Evolutionary conservation across 2,888 invertebrate genomes (phyloP).

Genomic region (Sipunculus nudus): DNA sequence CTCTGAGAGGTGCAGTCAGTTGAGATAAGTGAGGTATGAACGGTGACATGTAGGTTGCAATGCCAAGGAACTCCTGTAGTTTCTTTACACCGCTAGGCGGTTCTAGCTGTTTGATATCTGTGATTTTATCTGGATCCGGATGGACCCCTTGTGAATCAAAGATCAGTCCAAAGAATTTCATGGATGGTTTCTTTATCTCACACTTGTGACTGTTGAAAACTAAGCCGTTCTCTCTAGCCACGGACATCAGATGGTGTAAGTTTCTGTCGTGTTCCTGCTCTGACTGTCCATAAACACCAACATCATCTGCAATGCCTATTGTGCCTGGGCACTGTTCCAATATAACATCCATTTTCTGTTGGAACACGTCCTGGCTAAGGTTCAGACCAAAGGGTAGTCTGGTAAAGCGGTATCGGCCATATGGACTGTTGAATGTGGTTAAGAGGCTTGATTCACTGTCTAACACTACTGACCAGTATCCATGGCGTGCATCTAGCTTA

Average conservation of each 20-base stretch:
- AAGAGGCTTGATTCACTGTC: conserved; percentile 2
- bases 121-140: conserved; percentile 28
- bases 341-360: conserved; percentile 8
- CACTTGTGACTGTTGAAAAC: conserved; percentile 3
- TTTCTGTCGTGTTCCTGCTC: conserved; percentile 2
- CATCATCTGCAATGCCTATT: conserved; percentile 5
- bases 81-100: conserved; percentile 18
- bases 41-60: conserved; percentile 23
- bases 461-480: conserved; percentile 28
- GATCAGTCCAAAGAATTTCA: conserved; percentile 29
- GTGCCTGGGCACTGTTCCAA: not conserved
- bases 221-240: not conserved
- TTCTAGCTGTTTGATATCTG: conserved; percentile 18
- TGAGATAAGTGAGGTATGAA: conserved; percentile 20
- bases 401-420: conserved; percentile 1
- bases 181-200: not conserved
- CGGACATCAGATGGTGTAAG: conserved; percentile 3
- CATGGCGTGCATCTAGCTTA: conserved; percentile 27
- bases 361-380: conserved; percentile 12
- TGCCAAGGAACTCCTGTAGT: conserved; percentile 30
- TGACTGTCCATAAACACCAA: not conserved
- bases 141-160: conserved; percentile 19
- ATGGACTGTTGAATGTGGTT: conserved; percentile 20
- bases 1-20: conserved; percentile 19
- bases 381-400: conserved; percentile 10